A percentile compares a stretch with the other conserved stretches of the same genome.
Evolutionary conservation across 2,113 vertebrate genomes (phyloP).

Genomic region (Otus sunia): DNA sequence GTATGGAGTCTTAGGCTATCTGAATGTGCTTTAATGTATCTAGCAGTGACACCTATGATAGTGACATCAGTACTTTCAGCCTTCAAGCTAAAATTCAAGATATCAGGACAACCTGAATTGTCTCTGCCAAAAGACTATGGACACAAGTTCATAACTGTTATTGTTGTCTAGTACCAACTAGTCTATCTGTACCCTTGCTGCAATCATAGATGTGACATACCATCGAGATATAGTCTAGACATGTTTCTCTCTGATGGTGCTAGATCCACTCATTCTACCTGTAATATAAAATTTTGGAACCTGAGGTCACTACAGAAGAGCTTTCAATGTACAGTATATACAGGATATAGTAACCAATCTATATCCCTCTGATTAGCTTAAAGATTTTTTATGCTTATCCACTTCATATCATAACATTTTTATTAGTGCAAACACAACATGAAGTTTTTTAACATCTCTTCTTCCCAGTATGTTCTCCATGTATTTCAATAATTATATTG

Average conservation of each 20-base stretch:
- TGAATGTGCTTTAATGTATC: background rate
- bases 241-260: background rate
- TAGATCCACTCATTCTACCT: background rate
- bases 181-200: background rate
- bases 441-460: background rate
- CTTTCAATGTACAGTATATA: background rate
- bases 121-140: background rate
- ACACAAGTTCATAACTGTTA: background rate
- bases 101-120: background rate
- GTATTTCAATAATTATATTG: background rate
- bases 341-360: too few relatives aligned
- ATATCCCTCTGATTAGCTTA: background rate
- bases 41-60: background rate
- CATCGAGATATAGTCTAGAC: background rate
- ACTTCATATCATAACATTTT: background rate
- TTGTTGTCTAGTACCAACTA: background rate
- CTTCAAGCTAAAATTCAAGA: background rate
- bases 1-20: background rate
- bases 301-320: background rate
- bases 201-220: fast-evolving
- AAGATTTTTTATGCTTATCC: background rate
- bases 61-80: background rate
- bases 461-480: background rate
- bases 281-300: background rate
- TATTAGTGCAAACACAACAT: background rate